Percentiles rank a stretch among this genome's conserved stretches.
Conservation (phyloP, 2,888 invertebrate genomes). For the Ornithoptera alexandrae region DNA sequence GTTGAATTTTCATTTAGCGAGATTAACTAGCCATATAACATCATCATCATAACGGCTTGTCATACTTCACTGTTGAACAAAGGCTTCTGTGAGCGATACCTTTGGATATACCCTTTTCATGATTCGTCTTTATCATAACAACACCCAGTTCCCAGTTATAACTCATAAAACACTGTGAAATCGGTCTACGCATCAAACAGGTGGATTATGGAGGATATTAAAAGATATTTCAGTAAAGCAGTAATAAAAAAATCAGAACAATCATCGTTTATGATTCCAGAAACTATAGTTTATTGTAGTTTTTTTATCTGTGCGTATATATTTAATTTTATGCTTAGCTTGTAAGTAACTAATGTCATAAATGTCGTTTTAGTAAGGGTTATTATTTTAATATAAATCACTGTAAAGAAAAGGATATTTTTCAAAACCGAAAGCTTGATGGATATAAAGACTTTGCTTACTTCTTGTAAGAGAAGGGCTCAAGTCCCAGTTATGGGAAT, state of each 20-base stretch:
- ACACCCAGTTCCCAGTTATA: constrained; percentile 31
- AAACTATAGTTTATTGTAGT: background rate
- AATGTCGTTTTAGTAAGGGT: background rate
- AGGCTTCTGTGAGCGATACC: too few relatives aligned
- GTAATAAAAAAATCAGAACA: constrained; percentile 5
- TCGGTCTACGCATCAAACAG: constrained; percentile 2
- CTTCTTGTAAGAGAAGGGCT: too few relatives aligned
- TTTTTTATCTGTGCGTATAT: background rate
- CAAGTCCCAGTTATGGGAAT: too few relatives aligned
- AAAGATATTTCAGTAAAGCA: constrained; percentile 14
- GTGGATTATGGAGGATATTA: background rate
- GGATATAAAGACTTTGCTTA: too few relatives aligned
- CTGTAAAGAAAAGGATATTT: too few relatives aligned
- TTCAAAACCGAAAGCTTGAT: too few relatives aligned
- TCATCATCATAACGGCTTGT: too few relatives aligned
- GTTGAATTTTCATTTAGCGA: too few relatives aligned
- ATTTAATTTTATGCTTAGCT: background rate
- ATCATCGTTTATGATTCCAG: constrained; percentile 5
- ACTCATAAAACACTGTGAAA: constrained; percentile 26
- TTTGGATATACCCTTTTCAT: too few relatives aligned
- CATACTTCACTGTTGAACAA: too few relatives aligned
- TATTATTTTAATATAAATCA: too few relatives aligned
- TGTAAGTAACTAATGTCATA: background rate
- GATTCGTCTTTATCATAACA: background rate
- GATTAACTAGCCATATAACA: too few relatives aligned